Conservation (phyloP, 2,888 invertebrate genomes). For the Epinotia bilunana region DNA sequence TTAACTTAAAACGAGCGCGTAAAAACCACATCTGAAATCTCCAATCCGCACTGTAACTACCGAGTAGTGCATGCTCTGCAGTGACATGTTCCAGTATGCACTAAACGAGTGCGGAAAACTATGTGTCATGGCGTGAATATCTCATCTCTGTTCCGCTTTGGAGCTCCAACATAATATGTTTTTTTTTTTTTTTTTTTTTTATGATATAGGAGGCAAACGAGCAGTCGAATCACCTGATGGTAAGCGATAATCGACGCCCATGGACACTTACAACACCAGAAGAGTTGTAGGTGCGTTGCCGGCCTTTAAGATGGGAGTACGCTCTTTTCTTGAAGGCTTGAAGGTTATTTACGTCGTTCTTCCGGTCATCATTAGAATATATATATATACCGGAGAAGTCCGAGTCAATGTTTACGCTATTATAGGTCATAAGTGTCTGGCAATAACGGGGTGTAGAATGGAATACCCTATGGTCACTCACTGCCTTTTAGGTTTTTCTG, state of each 20-base stretch:
- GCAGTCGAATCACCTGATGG: too few relatives aligned
- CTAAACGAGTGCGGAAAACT: constrained; percentile 55
- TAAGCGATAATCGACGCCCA: too few relatives aligned
- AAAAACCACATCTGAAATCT: too few relatives aligned
- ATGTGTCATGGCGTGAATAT: constrained; percentile 54
- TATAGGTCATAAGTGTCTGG: background rate
- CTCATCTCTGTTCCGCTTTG: constrained; percentile 62
- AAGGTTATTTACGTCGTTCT: constrained; percentile 22
- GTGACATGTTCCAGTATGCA: constrained; percentile 51
- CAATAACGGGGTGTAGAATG: background rate
- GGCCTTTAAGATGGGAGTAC: too few relatives aligned
- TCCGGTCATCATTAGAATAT: constrained; percentile 31
- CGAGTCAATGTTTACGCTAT: background rate
- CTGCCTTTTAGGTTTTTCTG: background rate
- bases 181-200: too few relatives aligned
- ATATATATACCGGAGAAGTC: background rate
- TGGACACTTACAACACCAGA: too few relatives aligned
- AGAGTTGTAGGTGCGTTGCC: too few relatives aligned
- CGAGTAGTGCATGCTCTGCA: constrained; percentile 42
- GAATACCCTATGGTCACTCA: background rate
- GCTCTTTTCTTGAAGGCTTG: too few relatives aligned
- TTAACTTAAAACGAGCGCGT: too few relatives aligned
- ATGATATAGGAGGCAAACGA: too few relatives aligned
- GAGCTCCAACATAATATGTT: constrained; percentile 35
- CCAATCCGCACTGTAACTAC: too few relatives aligned